Percentiles rank a stretch among this genome's conserved stretches.
Evolutionary conservation across 2,888 invertebrate species (phyloP).

Genomic region (Nomada goodeniana): DNA sequence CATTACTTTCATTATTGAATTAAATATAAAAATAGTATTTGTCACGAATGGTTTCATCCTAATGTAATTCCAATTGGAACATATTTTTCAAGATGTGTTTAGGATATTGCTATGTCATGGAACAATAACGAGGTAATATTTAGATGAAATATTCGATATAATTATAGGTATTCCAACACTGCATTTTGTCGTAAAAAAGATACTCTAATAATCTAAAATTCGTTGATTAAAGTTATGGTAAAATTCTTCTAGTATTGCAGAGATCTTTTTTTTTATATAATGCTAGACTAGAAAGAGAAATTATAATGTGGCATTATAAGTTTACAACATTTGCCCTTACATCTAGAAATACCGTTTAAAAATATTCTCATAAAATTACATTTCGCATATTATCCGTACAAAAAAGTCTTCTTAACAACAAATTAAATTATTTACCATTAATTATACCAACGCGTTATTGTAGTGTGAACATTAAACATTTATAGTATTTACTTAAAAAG

Average conservation of each 20-base stretch:
- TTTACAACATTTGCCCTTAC: conserved; percentile 18
- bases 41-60: conserved; percentile 49
- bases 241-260: conserved; percentile 43
- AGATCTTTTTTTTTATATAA: conserved; percentile 31
- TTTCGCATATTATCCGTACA: conserved; percentile 19
- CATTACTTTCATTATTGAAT: conserved; percentile 58
- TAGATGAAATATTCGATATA: conserved; percentile 41
- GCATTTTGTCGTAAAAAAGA: conserved; percentile 55
- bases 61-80: conserved; percentile 53
- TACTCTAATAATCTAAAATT: conserved; percentile 60
- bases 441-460: conserved; percentile 8
- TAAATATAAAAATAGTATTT: conserved; percentile 73
- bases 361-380: conserved; percentile 25
- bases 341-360: conserved; percentile 14
- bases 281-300: conserved; percentile 17
- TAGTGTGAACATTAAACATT: conserved; percentile 11
- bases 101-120: conserved; percentile 47
- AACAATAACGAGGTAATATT: conserved; percentile 44
- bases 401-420: conserved; percentile 24
- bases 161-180: conserved; percentile 45
- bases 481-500: conserved; percentile 25
- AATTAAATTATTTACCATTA: conserved; percentile 10
- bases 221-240: conserved; percentile 33
- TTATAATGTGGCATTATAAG: conserved; percentile 9
- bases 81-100: conserved; percentile 36